Conservation (phyloP, 2,888 invertebrate genomes). For the Tortrix viridana region DNA sequence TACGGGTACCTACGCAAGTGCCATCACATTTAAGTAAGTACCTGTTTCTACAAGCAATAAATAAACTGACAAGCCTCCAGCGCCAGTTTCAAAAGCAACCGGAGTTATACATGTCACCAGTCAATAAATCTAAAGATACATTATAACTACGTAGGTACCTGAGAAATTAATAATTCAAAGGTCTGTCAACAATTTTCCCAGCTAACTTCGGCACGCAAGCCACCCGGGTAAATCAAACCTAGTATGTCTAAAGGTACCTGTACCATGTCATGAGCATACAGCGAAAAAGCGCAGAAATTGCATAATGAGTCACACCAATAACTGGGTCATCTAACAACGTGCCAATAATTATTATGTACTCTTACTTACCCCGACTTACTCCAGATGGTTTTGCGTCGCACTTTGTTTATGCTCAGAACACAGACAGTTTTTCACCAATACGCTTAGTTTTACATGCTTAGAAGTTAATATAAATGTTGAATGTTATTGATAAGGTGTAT, state of each 20-base stretch:
- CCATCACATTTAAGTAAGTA: too few species aligned
- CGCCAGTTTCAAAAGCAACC: too few species aligned
- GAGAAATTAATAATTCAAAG: slow-evolving; percentile 1
- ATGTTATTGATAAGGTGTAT: slow-evolving; percentile 8
- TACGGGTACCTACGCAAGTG: too few species aligned
- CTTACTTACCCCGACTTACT: slow-evolving; percentile 71
- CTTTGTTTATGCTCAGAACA: slow-evolving; percentile 48
- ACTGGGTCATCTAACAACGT: slow-evolving; percentile 76
- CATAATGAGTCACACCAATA: slow-evolving; percentile 48
- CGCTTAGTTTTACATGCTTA: background rate
- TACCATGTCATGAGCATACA: slow-evolving; percentile 13
- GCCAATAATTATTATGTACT: slow-evolving; percentile 78
- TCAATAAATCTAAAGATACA: too few species aligned
- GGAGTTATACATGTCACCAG: too few species aligned
- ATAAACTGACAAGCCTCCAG: too few species aligned
- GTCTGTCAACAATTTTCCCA: slow-evolving; percentile 1
- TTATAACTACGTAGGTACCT: too few species aligned
- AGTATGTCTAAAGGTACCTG: background rate
- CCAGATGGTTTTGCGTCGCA: slow-evolving; percentile 66
- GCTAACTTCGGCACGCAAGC: too few species aligned
- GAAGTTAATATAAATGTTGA: background rate
- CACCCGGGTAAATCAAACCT: too few species aligned
- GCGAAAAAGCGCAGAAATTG: slow-evolving; percentile 26
- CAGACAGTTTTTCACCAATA: background rate
- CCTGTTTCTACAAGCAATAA: too few species aligned